Evolutionary conservation across 2,113 vertebrate species (phyloP).

Genomic region (Lasiurus cinereus): DNA sequence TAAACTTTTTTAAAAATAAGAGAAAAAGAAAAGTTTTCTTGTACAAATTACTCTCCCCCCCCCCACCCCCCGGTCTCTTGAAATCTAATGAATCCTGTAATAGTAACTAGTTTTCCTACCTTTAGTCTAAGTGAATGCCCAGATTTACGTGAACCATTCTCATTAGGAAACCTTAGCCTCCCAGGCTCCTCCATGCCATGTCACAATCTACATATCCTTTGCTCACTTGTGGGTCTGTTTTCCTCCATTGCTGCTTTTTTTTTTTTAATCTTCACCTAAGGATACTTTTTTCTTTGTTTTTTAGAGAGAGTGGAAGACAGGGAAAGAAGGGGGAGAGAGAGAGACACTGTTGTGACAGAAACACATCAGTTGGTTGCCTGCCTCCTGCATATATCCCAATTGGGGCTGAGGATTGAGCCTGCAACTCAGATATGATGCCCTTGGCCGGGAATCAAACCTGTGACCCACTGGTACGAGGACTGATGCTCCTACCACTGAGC

Average conservation of each 20-base stretch:
- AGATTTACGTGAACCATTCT: neutral
- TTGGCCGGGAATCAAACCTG: no score
- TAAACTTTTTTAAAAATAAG: slow-evolving; percentile 45
- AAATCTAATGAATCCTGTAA: neutral
- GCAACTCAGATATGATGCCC: no score
- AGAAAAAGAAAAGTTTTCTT: neutral
- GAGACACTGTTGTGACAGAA: no score
- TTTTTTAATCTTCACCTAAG: no score
- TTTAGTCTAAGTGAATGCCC: neutral
- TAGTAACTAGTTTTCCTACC: slow-evolving; percentile 15
- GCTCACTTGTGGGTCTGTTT: neutral
- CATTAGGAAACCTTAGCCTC: neutral
- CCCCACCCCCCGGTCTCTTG: neutral
- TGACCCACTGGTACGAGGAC: no score
- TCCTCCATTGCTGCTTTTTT: neutral
- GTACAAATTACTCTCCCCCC: neutral
- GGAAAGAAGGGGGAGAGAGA: no score
- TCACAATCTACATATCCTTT: slow-evolving; percentile 8
- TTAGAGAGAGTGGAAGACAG: no score
- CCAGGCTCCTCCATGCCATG: neutral
- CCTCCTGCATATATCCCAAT: no score
- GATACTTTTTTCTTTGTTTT: no score
- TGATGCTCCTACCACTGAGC: no score
- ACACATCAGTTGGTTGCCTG: no score
- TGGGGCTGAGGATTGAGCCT: no score